Conservation (phyloP, 2,113 vertebrate species). For the Halcyon malimbica region DNA sequence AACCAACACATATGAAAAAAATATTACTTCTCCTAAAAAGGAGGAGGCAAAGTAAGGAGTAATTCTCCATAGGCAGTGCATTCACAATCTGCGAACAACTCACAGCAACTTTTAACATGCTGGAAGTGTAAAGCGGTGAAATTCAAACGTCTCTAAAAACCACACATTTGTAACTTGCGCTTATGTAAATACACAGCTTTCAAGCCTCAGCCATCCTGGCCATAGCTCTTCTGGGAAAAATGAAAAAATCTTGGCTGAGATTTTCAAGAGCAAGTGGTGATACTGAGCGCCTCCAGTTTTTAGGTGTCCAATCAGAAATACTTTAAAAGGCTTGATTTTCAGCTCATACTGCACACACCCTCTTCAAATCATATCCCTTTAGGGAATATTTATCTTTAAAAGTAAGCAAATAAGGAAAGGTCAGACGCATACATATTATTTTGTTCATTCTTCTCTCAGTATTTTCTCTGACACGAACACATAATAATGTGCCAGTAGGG, state of each 20-base stretch:
- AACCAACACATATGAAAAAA: neutral
- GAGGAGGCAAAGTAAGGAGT: slow-evolving; percentile 35
- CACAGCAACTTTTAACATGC: slow-evolving; percentile 54
- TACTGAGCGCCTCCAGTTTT: neutral
- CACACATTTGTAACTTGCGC: slow-evolving; percentile 76
- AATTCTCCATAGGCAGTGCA: slow-evolving; percentile 60
- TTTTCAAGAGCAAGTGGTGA: slow-evolving; percentile 20
- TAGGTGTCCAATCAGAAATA: slow-evolving; percentile 38
- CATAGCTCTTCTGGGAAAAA: slow-evolving; percentile 55
- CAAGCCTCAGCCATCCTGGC: slow-evolving; percentile 43
- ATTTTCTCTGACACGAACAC: neutral
- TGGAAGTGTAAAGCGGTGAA: slow-evolving; percentile 69
- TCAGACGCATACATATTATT: neutral
- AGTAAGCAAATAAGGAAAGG: slow-evolving; percentile 25
- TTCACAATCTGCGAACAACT: slow-evolving; percentile 64
- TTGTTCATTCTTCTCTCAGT: neutral
- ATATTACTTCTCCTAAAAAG: slow-evolving; percentile 21
- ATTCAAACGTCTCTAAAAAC: slow-evolving; percentile 73
- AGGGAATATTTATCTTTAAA: slow-evolving; percentile 65
- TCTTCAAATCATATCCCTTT: slow-evolving; percentile 42
- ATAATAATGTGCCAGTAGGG: neutral
- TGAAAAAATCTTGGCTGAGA: slow-evolving; percentile 48
- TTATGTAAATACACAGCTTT: slow-evolving; percentile 74
- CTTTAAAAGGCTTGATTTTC: slow-evolving; percentile 14
- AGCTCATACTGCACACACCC: neutral